Conservation (phyloP, 2,113 vertebrate species). For the Protobothrops flavoviridis region DNA sequence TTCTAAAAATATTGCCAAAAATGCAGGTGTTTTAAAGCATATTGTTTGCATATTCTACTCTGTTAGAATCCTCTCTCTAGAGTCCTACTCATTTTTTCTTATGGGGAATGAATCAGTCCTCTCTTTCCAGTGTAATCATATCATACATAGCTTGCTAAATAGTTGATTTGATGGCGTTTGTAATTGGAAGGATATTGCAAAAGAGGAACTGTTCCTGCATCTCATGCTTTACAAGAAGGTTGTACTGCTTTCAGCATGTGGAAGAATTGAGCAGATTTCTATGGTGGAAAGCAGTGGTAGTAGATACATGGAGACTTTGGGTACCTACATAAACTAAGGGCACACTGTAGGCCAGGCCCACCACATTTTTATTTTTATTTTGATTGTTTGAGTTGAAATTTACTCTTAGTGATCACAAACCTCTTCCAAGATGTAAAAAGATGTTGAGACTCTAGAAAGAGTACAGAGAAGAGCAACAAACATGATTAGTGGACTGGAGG, state of each 20-base stretch:
- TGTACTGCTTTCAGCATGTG: neutral
- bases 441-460: too few relatives aligned
- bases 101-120: neutral
- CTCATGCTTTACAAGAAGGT: neutral
- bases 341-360: neutral
- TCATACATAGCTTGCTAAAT: neutral
- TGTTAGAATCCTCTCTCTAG: neutral
- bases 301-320: neutral
- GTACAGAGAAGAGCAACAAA: too few relatives aligned
- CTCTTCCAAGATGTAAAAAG: neutral
- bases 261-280: neutral
- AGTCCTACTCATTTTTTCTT: neutral
- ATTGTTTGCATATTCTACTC: neutral
- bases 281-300: neutral
- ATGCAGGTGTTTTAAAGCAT: neutral
- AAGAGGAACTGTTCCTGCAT: neutral
- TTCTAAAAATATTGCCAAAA: neutral
- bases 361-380: neutral
- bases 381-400: neutral
- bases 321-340: neutral
- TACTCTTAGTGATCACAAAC: neutral
- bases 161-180: neutral
- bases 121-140: neutral
- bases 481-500: too few relatives aligned
- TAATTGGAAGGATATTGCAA: neutral